phyloP scores from a whole-genome alignment of 2,888 invertebrate species.

The Heliconius aoede region DNA sequence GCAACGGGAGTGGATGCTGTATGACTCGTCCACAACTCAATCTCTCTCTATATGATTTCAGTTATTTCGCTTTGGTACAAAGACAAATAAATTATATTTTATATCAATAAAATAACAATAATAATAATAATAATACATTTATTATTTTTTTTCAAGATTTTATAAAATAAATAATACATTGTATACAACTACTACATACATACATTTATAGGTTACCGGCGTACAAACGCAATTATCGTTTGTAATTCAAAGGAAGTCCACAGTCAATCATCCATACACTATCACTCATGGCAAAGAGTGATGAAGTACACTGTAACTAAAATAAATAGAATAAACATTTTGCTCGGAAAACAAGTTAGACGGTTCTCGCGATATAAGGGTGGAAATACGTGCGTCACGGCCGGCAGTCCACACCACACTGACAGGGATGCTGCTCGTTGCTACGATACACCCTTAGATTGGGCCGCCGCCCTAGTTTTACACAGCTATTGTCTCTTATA shows the following conservation, averaged over 20 bases:
- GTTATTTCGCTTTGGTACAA: not conserved
- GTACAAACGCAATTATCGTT: conserved; percentile 10
- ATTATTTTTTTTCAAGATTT: not conserved
- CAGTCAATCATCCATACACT: conserved; percentile 55
- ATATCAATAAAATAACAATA: not conserved
- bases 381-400: conserved; percentile 61
- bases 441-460: conserved; percentile 76
- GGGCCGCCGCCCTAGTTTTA: conserved; percentile 76
- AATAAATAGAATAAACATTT: conserved; percentile 78
- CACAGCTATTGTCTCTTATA: conserved; percentile 55
- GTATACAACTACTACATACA: conserved; percentile 21
- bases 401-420: conserved; percentile 69
- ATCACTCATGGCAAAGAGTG: conserved; percentile 75
- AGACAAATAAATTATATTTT: not conserved
- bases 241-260: conserved; percentile 19
- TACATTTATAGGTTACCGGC: too few species aligned
- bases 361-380: conserved; percentile 37
- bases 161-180: not conserved
- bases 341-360: conserved; percentile 50
- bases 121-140: not conserved
- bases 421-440: conserved; percentile 81
- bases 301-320: conserved; percentile 78
- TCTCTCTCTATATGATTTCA: not conserved
- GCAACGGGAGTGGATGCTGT: not conserved
- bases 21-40: not conserved